Base-by-base conservation (phyloP, 2,888 invertebrate species). In the Laothoe populi region DNA sequence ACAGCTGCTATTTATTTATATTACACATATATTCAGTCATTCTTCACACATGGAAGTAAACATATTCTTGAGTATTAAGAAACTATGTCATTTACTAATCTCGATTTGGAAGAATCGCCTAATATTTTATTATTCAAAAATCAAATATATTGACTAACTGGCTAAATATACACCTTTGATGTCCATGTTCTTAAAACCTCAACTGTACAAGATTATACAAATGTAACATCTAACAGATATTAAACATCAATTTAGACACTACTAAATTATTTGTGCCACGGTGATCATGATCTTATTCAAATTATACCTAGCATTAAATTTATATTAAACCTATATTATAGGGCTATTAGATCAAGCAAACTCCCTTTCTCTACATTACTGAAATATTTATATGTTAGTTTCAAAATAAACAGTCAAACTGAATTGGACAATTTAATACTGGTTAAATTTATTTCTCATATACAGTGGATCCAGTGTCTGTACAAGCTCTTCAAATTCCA, bases 381-480 rank as follows among this genome's bases (percentile, higher is more conserved):
- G 31, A 21, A 53, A 53, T 53, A 19, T 53, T 53, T 49, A 31
- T 7, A 31, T 11, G 10, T 19, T 63, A 60, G 66, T 57, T 35
- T 45, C 45, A 46, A 60, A 48, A 62, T 57, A 60, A 49, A 60
- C 42, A 44, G n/a, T 21, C 57, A 16, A 57, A 42, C 46, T 45
- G 40, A 57, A 57, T 57, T 10, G 38, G 57, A 57, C 45, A 75
- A 70, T 74, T 74, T 74, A 74, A 75, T 75, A 75, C 74, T 75
- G 74, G 66, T 70, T 67, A 64, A 66, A 69, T 62, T 67, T 68
- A 66, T 45, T 60, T 59, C n/a, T 57, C 62, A 49, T 60, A 58
- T 44, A 64, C 64, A 57, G 59, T 45, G 31, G 16, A 11, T 53
- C 46, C 35, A 62, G 66, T 64, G 61, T 74, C 72, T 72, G 75